Evolutionary conservation across 2,888 invertebrate species (phyloP).

Genomic region (Drosophila siamana): DNA sequence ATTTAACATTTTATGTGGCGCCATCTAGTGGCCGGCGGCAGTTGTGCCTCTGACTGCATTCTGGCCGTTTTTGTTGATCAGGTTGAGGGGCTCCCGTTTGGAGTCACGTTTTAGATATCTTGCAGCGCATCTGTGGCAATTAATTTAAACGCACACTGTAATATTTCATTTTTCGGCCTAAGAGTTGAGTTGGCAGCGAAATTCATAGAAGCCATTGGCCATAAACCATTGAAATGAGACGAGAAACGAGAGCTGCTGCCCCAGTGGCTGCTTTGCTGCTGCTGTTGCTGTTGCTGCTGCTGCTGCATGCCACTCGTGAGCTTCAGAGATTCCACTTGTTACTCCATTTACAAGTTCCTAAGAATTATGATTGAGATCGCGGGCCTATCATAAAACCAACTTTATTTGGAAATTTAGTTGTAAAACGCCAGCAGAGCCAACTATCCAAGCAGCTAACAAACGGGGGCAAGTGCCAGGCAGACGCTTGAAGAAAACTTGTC

Average conservation of each 20-base stretch:
- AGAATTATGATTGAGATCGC: slow-evolving; percentile 82
- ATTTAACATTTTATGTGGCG: slow-evolving; percentile 48
- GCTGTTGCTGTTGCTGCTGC: slow-evolving; percentile 18
- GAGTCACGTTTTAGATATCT: slow-evolving; percentile 68
- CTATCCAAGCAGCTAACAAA: slow-evolving; percentile 4
- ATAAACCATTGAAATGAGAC: slow-evolving; percentile 69
- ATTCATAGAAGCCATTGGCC: slow-evolving; percentile 70
- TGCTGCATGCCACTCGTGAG: slow-evolving; percentile 34
- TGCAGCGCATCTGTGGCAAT: slow-evolving; percentile 65
- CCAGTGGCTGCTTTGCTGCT: neutral
- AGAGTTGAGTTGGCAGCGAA: slow-evolving; percentile 40
- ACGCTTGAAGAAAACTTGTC: slow-evolving; percentile 58
- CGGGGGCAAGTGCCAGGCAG: slow-evolving; percentile 71
- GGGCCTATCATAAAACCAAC: slow-evolving; percentile 66
- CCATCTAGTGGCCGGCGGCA: slow-evolving; percentile 40
- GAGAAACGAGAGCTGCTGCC: slow-evolving; percentile 38
- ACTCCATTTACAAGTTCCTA: slow-evolving; percentile 80
- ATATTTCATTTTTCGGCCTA: slow-evolving; percentile 75
- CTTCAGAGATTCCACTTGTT: slow-evolving; percentile 74
- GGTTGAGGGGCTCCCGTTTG: slow-evolving; percentile 56
- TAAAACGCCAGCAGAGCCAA: slow-evolving; percentile 41
- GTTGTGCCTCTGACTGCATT: slow-evolving; percentile 24
- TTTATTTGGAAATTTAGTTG: slow-evolving; percentile 73
- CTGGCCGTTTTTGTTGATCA: slow-evolving; percentile 30
- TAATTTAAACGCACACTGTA: slow-evolving; percentile 76